These are phyloP conservation scores for Pangasius krempfi DNA, from an alignment of 2,797 vertebrate species.

Conservation along the genomic window DNA sequence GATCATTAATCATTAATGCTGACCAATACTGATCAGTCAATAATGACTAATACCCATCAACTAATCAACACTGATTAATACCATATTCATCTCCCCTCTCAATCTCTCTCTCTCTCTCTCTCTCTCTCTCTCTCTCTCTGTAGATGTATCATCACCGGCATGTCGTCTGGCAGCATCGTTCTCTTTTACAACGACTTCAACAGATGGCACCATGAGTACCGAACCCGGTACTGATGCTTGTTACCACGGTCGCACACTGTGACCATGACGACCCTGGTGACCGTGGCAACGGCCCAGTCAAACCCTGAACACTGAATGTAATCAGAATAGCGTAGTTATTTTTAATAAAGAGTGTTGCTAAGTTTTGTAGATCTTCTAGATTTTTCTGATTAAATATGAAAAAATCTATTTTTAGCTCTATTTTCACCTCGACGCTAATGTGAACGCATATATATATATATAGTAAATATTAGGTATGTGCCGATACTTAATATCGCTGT, in stretches of 20 bases:
- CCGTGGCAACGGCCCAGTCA: conserved; percentile 39
- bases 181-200: conserved; percentile 99
- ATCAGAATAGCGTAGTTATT: conserved; percentile 83
- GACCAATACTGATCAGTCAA: too few relatives aligned
- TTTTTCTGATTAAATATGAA: conserved; percentile 70
- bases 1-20: too few relatives aligned
- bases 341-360: conserved; percentile 94
- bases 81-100: too few relatives aligned
- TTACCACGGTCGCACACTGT: neutral
- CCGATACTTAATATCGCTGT: neutral
- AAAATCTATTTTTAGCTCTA: conserved; percentile 95
- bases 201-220: conserved; percentile 97
- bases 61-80: neutral
- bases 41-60: too few relatives aligned
- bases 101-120: too few relatives aligned
- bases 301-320: conserved; percentile 83
- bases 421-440: conserved; percentile 74
- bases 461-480: conserved; percentile 12
- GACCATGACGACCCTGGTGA: conserved; percentile 14
- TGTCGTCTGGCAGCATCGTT: conserved; percentile 98
- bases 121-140: conserved; percentile 10
- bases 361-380: conserved; percentile 96
- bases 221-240: conserved; percentile 87
- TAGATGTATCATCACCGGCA: conserved; percentile 96
- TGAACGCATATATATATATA: conserved; percentile 41